Percentiles rank a stretch among this genome's conserved stretches.
phyloP scores from a whole-genome alignment of 2,113 vertebrate genomes.

The Cairina moschata region DNA sequence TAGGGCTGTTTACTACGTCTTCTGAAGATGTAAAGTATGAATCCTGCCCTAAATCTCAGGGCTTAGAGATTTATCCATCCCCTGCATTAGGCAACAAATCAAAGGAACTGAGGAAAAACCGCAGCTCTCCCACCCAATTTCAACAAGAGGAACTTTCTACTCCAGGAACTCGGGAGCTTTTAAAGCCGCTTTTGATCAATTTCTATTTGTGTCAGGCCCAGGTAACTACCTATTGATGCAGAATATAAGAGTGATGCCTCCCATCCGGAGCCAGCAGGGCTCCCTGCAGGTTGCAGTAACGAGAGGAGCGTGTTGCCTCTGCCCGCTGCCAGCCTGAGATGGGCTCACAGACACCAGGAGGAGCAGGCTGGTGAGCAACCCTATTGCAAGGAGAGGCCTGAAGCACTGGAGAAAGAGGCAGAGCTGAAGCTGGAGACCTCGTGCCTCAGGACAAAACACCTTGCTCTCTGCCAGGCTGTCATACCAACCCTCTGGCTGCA shows the following conservation, averaged over 20 bases:
- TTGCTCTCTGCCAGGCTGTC: not conserved
- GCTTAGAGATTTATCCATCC: constrained; percentile 79
- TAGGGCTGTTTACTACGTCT: constrained; percentile 71
- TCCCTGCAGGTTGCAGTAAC: not conserved
- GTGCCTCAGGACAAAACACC: not conserved
- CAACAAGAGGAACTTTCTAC: constrained; percentile 53
- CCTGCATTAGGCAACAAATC: constrained; percentile 79
- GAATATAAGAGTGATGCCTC: not conserved
- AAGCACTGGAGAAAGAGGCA: not conserved
- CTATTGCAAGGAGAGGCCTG: accelerated
- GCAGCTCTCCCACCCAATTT: constrained; percentile 71
- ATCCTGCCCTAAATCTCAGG: constrained; percentile 73
- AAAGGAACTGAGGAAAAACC: constrained; percentile 75
- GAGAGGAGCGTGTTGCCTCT: not conserved
- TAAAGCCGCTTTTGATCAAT: constrained; percentile 64
- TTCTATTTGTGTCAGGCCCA: constrained; percentile 37
- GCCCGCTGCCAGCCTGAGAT: accelerated
- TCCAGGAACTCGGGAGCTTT: not conserved
- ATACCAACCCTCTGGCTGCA: not conserved
- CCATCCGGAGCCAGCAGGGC: not conserved
- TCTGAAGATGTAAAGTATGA: constrained; percentile 76
- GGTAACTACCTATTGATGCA: not conserved
- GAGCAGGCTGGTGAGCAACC: accelerated
- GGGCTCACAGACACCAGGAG: accelerated
- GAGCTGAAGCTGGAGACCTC: not conserved